These are phyloP conservation scores for Macroglossus sobrinus DNA, from an alignment of 2,113 vertebrate genomes.

Conservation along the genomic window DNA sequence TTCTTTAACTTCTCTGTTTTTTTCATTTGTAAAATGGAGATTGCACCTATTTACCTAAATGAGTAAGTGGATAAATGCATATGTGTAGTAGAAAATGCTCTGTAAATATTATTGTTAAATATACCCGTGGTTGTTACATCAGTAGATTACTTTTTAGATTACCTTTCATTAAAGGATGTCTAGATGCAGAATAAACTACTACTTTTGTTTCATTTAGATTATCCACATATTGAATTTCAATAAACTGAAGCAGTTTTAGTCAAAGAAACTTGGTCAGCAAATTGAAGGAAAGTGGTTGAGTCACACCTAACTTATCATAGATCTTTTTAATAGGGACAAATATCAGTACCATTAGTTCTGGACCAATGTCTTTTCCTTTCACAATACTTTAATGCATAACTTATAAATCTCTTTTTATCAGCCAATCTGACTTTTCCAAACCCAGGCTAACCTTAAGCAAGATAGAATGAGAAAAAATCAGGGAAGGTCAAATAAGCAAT, in stretches of 20 bases:
- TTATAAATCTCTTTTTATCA: conserved; percentile 79
- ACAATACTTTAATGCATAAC: conserved; percentile 73
- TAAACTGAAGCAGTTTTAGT: conserved; percentile 63
- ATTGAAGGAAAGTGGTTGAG: conserved; percentile 69
- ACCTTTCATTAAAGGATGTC: not conserved
- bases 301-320: conserved; percentile 56
- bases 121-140: not conserved
- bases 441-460: conserved; percentile 67
- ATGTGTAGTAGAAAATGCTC: not conserved
- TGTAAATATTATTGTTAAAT: not conserved
- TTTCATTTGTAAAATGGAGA: conserved; percentile 25
- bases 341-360: conserved; percentile 76
- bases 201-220: conserved; percentile 46
- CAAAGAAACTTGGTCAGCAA: conserved; percentile 52
- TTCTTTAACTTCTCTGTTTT: not conserved
- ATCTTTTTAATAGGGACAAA: conserved; percentile 76
- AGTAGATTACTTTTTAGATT: not conserved
- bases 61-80: not conserved
- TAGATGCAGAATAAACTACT: conserved; percentile 49
- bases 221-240: conserved; percentile 64
- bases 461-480: conserved; percentile 77
- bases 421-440: conserved; percentile 76
- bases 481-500: conserved; percentile 77
- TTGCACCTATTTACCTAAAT: not conserved
- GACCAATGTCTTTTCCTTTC: conserved; percentile 73